These are phyloP conservation scores for Falco biarmicus DNA, from an alignment of 2,797 vertebrate genomes.

Conservation along the genomic window DNA sequence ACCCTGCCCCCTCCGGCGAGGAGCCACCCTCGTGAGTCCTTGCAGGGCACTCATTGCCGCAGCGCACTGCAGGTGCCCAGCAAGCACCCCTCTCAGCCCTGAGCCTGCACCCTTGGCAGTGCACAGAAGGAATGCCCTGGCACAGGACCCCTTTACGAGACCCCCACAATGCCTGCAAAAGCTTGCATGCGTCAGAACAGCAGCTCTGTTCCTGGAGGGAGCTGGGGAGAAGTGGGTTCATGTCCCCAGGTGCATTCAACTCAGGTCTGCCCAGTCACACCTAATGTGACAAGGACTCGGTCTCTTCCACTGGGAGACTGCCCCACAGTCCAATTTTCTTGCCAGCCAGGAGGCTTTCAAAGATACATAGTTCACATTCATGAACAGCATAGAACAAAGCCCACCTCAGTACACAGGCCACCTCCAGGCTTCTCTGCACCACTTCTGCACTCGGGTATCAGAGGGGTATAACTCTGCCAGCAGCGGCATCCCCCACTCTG, in stretches of 20 bases:
- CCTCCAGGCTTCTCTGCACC: not conserved
- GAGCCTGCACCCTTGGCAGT: not conserved
- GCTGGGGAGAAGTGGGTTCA: not conserved
- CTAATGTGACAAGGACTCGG: not conserved
- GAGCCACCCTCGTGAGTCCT: not conserved
- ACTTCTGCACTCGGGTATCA: not conserved
- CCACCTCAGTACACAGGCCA: not conserved
- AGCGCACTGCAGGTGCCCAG: not conserved
- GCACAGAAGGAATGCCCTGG: not conserved
- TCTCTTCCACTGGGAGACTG: not conserved
- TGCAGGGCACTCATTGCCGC: not conserved
- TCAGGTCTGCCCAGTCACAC: not conserved
- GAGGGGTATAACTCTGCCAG: not conserved
- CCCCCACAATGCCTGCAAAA: accelerated
- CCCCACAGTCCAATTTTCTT: not conserved
- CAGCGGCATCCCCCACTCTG: not conserved
- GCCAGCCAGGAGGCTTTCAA: not conserved
- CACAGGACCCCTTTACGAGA: not conserved
- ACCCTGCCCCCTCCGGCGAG: not conserved
- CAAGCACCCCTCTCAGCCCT: not conserved
- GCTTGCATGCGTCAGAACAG: accelerated
- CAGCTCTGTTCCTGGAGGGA: not conserved
- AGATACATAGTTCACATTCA: not conserved
- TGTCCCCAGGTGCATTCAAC: not conserved
- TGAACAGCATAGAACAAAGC: not conserved